Base-by-base conservation (phyloP, 2,797 vertebrate species). In the Gallirallus australis region DNA sequence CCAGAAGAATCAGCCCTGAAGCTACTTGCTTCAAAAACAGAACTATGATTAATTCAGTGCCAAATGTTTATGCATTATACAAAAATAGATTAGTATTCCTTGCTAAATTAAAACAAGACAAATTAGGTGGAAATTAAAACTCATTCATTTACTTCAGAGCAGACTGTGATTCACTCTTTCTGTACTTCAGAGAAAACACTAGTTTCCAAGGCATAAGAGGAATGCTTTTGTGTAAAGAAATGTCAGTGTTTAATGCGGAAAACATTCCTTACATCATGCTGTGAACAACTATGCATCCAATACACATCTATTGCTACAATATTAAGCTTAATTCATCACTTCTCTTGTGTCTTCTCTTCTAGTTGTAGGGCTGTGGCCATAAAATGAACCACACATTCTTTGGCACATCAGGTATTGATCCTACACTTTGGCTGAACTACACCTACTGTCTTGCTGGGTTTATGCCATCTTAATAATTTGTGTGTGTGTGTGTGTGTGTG, bases 21-120 rank as follows among this genome's bases (percentile, higher is more conserved):
- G 90, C 87, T 90, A 86, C 87, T 78, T 71, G 20, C 53, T 93
- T 94, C 88, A 94, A 75, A 95, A 95, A 17, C 76, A 92, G 53
- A 88, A 39, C 37, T 68, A 23, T 57, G 48, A 91, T 93, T 95
- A 87, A 96, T 97, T 83, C 69, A 65, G 72, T 86, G 93, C 76
- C 77, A 94, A 93, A 86, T 91, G 66, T 72, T 94, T 86, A 76
- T 86, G 61, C 57, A 76, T 42, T 45, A 71, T 47, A 42, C 28
- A 83, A 76, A 93, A 94, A 66, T 57, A 78, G 82, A 88, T 83
- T n/a, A 57, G 37, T 39, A 59, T 83, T 75, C 77, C 76, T 76
- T 93, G 94, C n/a, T 86, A 83, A 92, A 78, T 79, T 84, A 24
- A 69, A 90, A 82, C 73, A 88, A 76, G 73, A 92, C 53, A 76